phyloP scores from a whole-genome alignment of 2,888 invertebrate genomes.

The Pemphredon lugubris region DNA sequence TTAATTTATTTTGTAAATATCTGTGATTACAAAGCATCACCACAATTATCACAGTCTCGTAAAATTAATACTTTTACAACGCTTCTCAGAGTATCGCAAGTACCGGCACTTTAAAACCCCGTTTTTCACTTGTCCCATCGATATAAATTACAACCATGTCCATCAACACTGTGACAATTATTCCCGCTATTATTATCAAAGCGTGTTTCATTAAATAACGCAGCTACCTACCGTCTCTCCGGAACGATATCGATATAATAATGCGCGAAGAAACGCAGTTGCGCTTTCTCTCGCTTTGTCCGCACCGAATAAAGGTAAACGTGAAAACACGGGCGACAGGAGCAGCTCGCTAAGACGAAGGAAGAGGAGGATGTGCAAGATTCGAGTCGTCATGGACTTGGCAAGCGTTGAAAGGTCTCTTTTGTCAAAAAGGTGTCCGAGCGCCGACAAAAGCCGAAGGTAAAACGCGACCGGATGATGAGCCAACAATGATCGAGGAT shows the following conservation, averaged over 20 bases:
- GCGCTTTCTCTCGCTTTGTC: conserved; percentile 28
- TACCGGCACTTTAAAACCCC: too few species aligned
- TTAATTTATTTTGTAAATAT: too few species aligned
- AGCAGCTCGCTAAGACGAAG: not conserved
- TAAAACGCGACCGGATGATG: conserved; percentile 67
- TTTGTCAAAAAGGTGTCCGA: conserved; percentile 24
- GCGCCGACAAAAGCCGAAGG: conserved; percentile 63
- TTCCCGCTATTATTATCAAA: too few species aligned
- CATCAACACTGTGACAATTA: too few species aligned
- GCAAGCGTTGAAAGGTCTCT: conserved; percentile 8
- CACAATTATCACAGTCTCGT: too few species aligned
- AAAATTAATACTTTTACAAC: too few species aligned
- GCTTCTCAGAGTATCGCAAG: too few species aligned
- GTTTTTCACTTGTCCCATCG: not conserved
- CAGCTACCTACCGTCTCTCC: not conserved
- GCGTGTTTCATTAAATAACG: too few species aligned
- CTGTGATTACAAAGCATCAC: too few species aligned
- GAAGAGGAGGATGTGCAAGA: conserved; percentile 9
- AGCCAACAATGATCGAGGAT: conserved; percentile 69
- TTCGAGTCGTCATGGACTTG: not conserved
- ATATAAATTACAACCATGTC: not conserved
- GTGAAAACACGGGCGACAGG: not conserved
- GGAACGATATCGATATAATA: not conserved
- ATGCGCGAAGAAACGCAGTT: not conserved
- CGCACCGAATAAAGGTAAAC: conserved; percentile 8